These are phyloP conservation scores for Anableps anableps DNA, from an alignment of 2,797 vertebrate species.

Conservation along the genomic window DNA sequence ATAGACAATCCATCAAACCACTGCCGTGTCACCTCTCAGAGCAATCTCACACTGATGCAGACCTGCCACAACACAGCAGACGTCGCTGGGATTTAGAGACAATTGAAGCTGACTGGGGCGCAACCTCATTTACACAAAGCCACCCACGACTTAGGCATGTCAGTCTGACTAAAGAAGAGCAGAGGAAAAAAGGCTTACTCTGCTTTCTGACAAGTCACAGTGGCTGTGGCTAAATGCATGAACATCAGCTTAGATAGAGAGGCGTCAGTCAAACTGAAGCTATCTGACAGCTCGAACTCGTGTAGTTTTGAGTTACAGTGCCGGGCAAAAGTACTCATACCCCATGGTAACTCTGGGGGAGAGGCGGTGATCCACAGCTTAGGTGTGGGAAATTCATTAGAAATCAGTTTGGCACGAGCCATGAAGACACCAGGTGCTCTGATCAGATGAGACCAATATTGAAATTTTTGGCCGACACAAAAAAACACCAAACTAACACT, in stretches of 20 bases:
- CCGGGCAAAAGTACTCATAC: not conserved
- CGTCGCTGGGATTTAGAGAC: slow-evolving; percentile 67
- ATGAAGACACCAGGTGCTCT: too few relatives aligned
- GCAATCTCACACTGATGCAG: slow-evolving; percentile 39
- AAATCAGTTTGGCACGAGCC: too few relatives aligned
- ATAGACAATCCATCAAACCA: slow-evolving; percentile 31
- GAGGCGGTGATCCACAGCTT: too few relatives aligned
- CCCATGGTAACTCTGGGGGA: not conserved
- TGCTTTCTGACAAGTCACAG: slow-evolving; percentile 50
- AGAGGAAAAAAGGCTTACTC: slow-evolving; percentile 48
- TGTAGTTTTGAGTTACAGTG: slow-evolving; percentile 26
- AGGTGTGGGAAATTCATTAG: too few relatives aligned
- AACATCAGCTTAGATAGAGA: slow-evolving; percentile 19
- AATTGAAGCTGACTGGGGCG: slow-evolving; percentile 75
- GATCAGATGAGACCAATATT: too few relatives aligned
- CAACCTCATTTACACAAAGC: slow-evolving; percentile 74
- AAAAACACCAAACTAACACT: not conserved
- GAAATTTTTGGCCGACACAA: not conserved
- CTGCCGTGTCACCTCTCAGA: slow-evolving; percentile 48
- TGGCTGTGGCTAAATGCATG: slow-evolving; percentile 31
- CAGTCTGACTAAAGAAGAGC: slow-evolving; percentile 46
- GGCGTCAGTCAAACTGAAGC: slow-evolving; percentile 45
- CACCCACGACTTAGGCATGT: slow-evolving; percentile 67
- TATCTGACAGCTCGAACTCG: slow-evolving; percentile 49
- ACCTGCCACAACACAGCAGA: slow-evolving; percentile 44